Base-by-base conservation (phyloP, 2,888 invertebrate genomes). In the Morpho deidamia region DNA sequence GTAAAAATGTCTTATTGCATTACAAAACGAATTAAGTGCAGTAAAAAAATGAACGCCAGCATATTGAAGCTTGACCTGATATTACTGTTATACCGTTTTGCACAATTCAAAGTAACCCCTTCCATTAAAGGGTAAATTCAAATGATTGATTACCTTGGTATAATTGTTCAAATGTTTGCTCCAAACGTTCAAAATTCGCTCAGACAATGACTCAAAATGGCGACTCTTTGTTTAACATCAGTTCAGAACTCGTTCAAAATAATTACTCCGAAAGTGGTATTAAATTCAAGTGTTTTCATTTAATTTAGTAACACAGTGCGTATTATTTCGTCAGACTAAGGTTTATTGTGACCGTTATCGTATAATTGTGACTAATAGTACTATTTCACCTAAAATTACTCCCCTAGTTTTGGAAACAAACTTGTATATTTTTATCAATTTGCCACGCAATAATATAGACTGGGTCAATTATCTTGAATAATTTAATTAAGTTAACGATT, bases 91-190 rank as follows among this genome's bases (percentile, higher is more conserved):
- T 48, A 53, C 62, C 58, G 63, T 58, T n/a, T 64, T 59, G 54
- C 50, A 56, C 62, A 53, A 52, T 60, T 55, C 59, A 59, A 63
- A 61, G 55, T 58, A 56, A 53, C 60, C 60, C 61, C 54, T 59
- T 57, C 55, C 53, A 43, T 58, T 50, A 58, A 63, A 62, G 60
- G 61, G 68, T 62, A 76, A 78, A 79, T 72, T 68, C 67, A 68
- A 74, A 74, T 80, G 80, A 83, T 81, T 72, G 81, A 82, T 83
- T 67, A 70, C 60, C 70, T 60, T 65, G 68, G 67, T 68, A 71
- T 76, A 79, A 76, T 78, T 72, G 71, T 67, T 66, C 72, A 74
- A 81, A 83, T 81, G 78, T 83, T 83, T 78, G 70, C 70, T 51
- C 54, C 69, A 64, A 73, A 70, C 71, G 64, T 74, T 75, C 68